phyloP scores from a whole-genome alignment of 2,113 vertebrate species.

The Eidolon helvum region DNA sequence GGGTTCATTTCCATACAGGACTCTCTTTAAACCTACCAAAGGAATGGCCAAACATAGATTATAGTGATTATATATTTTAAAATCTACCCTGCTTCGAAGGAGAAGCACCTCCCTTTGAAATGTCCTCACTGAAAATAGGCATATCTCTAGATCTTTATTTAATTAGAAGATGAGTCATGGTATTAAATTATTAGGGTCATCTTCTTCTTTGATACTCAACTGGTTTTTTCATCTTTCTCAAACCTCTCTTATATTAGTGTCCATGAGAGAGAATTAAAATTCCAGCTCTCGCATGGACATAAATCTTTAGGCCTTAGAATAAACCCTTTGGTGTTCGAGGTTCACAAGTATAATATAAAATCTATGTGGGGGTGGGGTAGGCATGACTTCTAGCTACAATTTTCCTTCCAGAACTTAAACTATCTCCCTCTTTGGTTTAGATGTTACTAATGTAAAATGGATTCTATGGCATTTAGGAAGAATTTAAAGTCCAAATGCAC shows the following conservation, averaged over 20 bases:
- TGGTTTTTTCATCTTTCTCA: background rate
- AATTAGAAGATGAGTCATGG: background rate
- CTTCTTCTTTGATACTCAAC: background rate
- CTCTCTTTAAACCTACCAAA: background rate
- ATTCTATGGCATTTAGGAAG: slow-evolving; percentile 60
- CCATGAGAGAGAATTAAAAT: slow-evolving; percentile 14
- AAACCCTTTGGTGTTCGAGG: background rate
- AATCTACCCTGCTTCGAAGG: background rate
- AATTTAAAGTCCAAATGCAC: slow-evolving; percentile 31
- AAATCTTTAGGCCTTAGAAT: background rate
- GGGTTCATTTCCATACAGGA: background rate
- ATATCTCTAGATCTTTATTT: background rate
- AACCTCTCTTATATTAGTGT: background rate
- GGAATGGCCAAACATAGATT: background rate
- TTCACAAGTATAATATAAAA: background rate
- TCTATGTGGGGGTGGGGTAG: background rate
- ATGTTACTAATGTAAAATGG: slow-evolving; percentile 23
- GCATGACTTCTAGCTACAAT: background rate
- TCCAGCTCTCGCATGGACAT: background rate
- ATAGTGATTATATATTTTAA: background rate
- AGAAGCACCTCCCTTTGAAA: background rate
- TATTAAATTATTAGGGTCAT: background rate
- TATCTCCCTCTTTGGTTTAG: background rate
- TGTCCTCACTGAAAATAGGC: background rate
- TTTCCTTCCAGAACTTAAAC: slow-evolving; percentile 48